phyloP scores from a whole-genome alignment of 2,888 invertebrate genomes.

The Andrena praecox region DNA sequence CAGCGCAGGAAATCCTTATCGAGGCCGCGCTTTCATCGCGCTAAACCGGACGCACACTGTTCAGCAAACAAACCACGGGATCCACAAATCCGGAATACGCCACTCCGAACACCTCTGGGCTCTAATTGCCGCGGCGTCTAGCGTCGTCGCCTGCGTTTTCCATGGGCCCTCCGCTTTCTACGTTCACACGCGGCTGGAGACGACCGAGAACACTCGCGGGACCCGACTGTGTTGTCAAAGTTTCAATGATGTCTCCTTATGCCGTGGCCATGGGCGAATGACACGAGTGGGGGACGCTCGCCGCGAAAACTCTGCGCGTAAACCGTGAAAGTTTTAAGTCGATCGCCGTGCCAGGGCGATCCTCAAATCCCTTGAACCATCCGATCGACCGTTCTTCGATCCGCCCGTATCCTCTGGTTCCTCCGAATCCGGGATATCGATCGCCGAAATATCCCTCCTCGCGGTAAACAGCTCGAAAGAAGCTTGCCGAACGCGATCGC shows the following conservation, averaged over 20 bases:
- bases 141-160: neutral
- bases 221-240: neutral
- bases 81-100: neutral
- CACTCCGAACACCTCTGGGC: neutral
- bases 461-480: neutral
- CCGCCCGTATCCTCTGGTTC: neutral
- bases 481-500: neutral
- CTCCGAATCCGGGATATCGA: neutral
- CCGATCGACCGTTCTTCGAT: constrained; percentile 1
- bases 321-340: constrained; percentile 41
- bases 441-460: neutral
- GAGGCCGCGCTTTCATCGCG: constrained; percentile 24
- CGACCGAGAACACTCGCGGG: constrained; percentile 16
- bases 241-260: constrained; percentile 14
- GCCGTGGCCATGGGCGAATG: constrained; percentile 6
- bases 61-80: neutral
- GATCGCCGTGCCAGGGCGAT: constrained; percentile 29
- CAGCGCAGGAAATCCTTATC: constrained; percentile 48
- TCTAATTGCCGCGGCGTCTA: neutral
- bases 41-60: constrained; percentile 3
- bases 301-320: constrained; percentile 54
- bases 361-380: neutral
- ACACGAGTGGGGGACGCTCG: constrained; percentile 47
- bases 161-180: constrained; percentile 1
- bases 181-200: neutral